phyloP scores from a whole-genome alignment of 2,113 vertebrate genomes.

The Fulica atra region DNA sequence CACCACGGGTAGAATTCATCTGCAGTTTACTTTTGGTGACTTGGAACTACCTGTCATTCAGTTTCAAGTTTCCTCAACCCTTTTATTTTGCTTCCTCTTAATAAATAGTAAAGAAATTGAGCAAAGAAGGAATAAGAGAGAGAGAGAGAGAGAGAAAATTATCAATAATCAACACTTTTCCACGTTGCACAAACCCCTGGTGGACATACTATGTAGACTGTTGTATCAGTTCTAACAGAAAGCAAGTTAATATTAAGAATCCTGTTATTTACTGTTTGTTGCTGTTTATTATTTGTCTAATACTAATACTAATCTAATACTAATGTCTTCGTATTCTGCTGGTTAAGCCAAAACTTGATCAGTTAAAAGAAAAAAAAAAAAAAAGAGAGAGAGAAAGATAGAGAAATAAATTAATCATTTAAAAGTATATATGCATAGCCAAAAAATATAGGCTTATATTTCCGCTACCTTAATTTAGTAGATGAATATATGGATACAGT shows the following conservation, averaged over 20 bases:
- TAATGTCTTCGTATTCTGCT: neutral
- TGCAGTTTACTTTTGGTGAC: neutral
- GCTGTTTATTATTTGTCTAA: neutral
- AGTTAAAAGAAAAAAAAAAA: too few species aligned
- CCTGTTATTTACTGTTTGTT: neutral
- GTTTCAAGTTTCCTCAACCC: neutral
- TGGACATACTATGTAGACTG: rapidly evolving
- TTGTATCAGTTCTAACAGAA: neutral
- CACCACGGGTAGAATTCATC: neutral
- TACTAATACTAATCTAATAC: neutral
- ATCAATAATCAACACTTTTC: neutral
- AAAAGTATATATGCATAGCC: rapidly evolving
- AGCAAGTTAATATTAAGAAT: neutral
- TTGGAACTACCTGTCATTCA: neutral
- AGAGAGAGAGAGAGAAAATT: neutral
- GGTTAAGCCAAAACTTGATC: neutral
- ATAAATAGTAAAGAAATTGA: neutral
- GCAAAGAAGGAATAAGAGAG: neutral
- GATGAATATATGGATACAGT: neutral
- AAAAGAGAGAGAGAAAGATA: too few species aligned
- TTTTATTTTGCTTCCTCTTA: neutral
- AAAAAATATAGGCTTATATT: neutral
- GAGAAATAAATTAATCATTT: neutral
- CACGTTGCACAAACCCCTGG: neutral
- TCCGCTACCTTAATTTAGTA: neutral